Evolutionary conservation across 2,888 invertebrate species (phyloP), one percentile per base, ranked within the genome.

Genomic region (Temnothorax unifasciatus): DNA sequence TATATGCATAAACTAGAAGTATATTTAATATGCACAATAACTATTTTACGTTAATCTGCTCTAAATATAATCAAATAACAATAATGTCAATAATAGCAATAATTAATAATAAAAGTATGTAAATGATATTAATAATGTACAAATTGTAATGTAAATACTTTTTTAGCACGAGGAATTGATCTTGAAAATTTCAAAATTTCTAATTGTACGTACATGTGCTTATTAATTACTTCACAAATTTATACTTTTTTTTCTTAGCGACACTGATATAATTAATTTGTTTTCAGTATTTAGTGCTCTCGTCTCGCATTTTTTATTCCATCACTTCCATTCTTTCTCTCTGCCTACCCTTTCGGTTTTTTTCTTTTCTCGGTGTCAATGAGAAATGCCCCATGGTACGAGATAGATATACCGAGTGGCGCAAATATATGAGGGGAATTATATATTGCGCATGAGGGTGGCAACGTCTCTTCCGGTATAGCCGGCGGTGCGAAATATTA

Each of bases 401-500:
- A 82, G 85, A 89, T 66, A 74, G 84, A 87, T 87, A 85, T 82
- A 73, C 69, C 73, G 84, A 63, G 75, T 66, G 63, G 77, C 34
- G 77, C 79, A 77, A 86, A 88, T 87, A 69, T 50, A 74, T 81
- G 79, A 59, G 59, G 47, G 79, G 79, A 81, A 69, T 47, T 77
- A 71, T 66, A 54, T 63, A 85, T 77, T 82, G 79, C 52, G 77
- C 74, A 68, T 63, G 64, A 38, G 44, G 61, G 59, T 76, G 68
- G 34, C 50, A 63, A 15, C 44, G 64, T 47, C 79, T 73, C 64
- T 82, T 54, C 61, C 74, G 71, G 59, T 82, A 59, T 82, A 59
- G 83, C 85, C 77, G 69, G 13, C 77, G 85, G 88, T 47, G 79
- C 73, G 88, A 88, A 89, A 89, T 88, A 87, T 85, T 89, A 88